Base-by-base conservation (phyloP, 37 sponge, comb jelly and placozoan species). In the Agelas oroides region DNA sequence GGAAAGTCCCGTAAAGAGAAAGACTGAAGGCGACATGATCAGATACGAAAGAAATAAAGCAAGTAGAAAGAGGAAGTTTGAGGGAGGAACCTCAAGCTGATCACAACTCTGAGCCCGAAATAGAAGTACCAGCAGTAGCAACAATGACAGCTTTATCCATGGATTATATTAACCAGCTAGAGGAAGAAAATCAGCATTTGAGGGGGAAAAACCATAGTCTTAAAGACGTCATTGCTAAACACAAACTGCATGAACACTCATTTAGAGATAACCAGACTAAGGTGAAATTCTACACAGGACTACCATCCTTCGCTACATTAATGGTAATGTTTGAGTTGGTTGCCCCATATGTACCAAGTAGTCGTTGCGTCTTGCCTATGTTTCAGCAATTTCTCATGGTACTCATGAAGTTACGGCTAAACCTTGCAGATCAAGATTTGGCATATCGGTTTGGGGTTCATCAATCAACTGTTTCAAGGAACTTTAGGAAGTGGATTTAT, bases 391-490 rank as follows among this genome's bases (percentile, higher is more conserved):
- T n/a, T n/a, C n/a, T n/a, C n/a, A n/a, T n/a, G n/a, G n/a, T n/a
- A n/a, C n/a, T n/a, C n/a, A n/a, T n/a, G n/a, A 62, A 19, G 32
- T 31, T 84, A 20, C n/a, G n/a, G n/a, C n/a, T 56, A 17, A 56
- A 56, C 17, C 57, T 56, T 56, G 57, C 17, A 19, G 57, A 56
- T 53, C 71, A 77, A 58, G 61, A 73, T 31, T 15, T 87, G 28
- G 73, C 65, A 32, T 79, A 52, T 28, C 35, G 66, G 2, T 73
- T 79, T 75, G 76, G 85, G 18, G 70, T 84, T 2, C 35, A 75
- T 33, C 77, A 75, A 57, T 52, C 70, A 17, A 84, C 85, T 37
- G 55, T 84, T 5, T 62, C 84, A 58, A 62, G 80, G 5, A 72
- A 21, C 20, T 79, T 87, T 40, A 25, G 20, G 12, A 20, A 68